phyloP scores from a whole-genome alignment of 2,888 invertebrate species.

The Proisotoma minuta region DNA sequence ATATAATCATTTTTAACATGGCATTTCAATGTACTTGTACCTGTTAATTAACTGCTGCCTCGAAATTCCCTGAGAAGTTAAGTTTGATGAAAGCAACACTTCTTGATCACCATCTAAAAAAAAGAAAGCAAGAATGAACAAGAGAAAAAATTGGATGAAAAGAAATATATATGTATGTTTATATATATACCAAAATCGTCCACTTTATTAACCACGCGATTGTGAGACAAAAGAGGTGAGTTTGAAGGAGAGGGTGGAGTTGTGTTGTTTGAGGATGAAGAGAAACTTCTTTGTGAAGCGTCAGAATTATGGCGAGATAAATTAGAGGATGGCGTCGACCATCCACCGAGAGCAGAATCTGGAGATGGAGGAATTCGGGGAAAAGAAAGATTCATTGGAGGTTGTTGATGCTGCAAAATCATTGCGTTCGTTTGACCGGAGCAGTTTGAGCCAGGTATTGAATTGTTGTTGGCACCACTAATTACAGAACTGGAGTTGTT shows the following conservation, averaged over 20 bases:
- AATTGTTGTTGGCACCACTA: background rate
- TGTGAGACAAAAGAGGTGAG: slow-evolving; percentile 46
- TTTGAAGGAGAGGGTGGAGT: slow-evolving; percentile 48
- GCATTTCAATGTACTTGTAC: slow-evolving; percentile 22
- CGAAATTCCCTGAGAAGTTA: slow-evolving; percentile 47
- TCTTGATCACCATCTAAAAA: slow-evolving; percentile 43
- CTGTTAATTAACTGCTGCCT: slow-evolving; percentile 48
- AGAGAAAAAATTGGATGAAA: too few species aligned
- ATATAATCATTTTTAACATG: background rate
- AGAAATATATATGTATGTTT: too few species aligned
- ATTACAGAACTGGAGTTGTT: background rate
- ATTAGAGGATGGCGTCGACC: slow-evolving; percentile 47
- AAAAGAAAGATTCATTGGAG: slow-evolving; percentile 47
- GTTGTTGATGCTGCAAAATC: slow-evolving; percentile 36
- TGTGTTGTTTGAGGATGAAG: slow-evolving; percentile 47
- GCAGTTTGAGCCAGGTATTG: background rate
- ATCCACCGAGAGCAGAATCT: slow-evolving; percentile 46
- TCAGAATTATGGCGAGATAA: slow-evolving; percentile 47
- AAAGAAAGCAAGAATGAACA: too few species aligned
- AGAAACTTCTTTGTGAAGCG: slow-evolving; percentile 47
- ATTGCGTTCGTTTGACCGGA: slow-evolving; percentile 20
- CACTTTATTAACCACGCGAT: slow-evolving; percentile 46
- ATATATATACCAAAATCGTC: slow-evolving; percentile 44
- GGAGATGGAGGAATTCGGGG: slow-evolving; percentile 47
- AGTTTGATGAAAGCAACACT: slow-evolving; percentile 47